Conservation (phyloP, 2,797 vertebrate genomes). For the Pogoniulus pusillus region DNA sequence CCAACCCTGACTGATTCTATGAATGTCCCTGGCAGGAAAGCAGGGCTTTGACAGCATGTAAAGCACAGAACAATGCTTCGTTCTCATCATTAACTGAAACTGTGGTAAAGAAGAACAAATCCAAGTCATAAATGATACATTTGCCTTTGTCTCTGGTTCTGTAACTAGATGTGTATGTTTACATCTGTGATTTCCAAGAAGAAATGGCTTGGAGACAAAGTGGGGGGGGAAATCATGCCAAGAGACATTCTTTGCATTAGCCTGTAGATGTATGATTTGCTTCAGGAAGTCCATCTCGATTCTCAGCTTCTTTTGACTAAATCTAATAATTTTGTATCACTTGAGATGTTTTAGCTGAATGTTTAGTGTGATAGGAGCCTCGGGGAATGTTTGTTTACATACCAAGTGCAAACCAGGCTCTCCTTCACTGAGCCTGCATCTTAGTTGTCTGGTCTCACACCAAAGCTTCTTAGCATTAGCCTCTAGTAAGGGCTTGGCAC, state of each 20-base stretch:
- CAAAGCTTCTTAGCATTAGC: background rate
- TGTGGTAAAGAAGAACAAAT: background rate
- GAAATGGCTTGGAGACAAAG: background rate
- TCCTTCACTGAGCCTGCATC: background rate
- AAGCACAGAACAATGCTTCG: background rate
- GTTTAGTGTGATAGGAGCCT: background rate
- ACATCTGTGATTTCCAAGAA: background rate
- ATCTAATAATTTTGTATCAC: background rate
- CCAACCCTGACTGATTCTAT: too few species aligned
- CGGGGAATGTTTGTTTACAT: background rate
- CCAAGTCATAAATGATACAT: background rate
- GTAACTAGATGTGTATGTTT: background rate
- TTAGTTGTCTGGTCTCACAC: background rate
- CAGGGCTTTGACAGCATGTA: background rate
- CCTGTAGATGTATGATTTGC: background rate
- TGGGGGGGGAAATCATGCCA: background rate
- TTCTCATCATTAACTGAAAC: background rate
- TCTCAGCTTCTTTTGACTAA: background rate
- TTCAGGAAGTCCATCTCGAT: background rate
- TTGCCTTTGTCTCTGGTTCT: background rate
- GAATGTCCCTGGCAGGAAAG: background rate
- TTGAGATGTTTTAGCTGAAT: background rate
- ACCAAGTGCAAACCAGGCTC: background rate
- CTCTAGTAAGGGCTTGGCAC: background rate
- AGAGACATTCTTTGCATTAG: background rate